phyloP scores from a whole-genome alignment of 1,140 invertebrate genomes.

The Sitodiplosis mosellana region DNA sequence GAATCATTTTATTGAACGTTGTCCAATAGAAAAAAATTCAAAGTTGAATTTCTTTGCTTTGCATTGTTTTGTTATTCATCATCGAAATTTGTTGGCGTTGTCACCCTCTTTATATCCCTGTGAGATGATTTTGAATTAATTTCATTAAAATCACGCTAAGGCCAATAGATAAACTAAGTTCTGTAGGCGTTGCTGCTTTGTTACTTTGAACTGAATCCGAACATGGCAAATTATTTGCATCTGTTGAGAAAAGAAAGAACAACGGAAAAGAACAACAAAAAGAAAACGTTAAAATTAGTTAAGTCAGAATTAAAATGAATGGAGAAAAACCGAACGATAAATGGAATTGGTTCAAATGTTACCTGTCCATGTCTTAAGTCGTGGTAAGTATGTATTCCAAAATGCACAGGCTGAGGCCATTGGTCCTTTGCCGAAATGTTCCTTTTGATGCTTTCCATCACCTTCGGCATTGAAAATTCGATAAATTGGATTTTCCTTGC shows the following conservation, averaged over 20 bases:
- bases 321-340: neutral
- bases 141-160: neutral
- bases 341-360: conserved; percentile 10
- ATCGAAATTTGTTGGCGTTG: too few species aligned
- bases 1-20: too few species aligned
- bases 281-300: neutral
- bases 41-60: too few species aligned
- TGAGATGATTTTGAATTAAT: neutral
- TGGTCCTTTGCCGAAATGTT: conserved; percentile 51
- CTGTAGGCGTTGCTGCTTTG: neutral
- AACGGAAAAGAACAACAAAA: neutral
- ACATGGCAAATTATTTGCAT: neutral
- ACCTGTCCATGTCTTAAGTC: conserved; percentile 55
- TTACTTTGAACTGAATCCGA: neutral
- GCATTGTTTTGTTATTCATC: too few species aligned
- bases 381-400: conserved; percentile 87
- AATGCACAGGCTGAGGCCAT: conserved; percentile 77
- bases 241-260: neutral
- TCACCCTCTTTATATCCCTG: neutral
- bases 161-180: neutral
- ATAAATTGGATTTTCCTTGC: conserved; percentile 64
- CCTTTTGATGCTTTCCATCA: conserved; percentile 12
- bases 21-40: too few species aligned
- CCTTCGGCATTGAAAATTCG: conserved; percentile 69
- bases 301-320: neutral